Evolutionary conservation across 1,140 invertebrate species (phyloP).

Genomic region (Diabrotica virgifera): DNA sequence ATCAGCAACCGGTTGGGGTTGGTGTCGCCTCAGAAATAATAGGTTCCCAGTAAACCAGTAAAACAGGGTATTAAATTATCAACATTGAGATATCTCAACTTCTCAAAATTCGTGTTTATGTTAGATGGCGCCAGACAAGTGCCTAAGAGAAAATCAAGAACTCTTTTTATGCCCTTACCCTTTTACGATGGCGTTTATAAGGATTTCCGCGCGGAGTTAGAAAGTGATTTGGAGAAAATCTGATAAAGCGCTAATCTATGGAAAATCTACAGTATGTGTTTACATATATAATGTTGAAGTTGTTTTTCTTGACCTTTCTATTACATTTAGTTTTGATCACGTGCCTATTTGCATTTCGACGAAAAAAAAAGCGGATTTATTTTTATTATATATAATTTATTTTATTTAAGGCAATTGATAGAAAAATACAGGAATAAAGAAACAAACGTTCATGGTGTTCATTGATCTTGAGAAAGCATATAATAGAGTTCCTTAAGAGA

Average conservation of each 20-base stretch:
- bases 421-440: too few species aligned
- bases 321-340: too few species aligned
- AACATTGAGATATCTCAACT: neutral
- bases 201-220: neutral
- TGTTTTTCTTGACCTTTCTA: too few species aligned
- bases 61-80: constrained; percentile 1
- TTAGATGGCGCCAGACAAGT: neutral
- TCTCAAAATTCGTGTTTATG: constrained; percentile 2
- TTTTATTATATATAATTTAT: too few species aligned
- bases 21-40: neutral
- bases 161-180: constrained; percentile 1
- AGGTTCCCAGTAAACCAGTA: neutral
- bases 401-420: too few species aligned
- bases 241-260: neutral
- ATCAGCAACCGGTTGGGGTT: neutral
- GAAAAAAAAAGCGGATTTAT: too few species aligned
- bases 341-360: too few species aligned
- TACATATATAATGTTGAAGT: too few species aligned
- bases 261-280: neutral
- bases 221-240: neutral
- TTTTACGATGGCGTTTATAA: neutral
- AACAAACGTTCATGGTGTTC: too few species aligned
- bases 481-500: too few species aligned
- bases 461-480: too few species aligned
- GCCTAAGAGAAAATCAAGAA: constrained; percentile 2